Evolutionary conservation across 2,888 invertebrate species (phyloP), one percentile per base, ranked within the genome.

Genomic region (Imbricaverruca yamaguchii): DNA sequence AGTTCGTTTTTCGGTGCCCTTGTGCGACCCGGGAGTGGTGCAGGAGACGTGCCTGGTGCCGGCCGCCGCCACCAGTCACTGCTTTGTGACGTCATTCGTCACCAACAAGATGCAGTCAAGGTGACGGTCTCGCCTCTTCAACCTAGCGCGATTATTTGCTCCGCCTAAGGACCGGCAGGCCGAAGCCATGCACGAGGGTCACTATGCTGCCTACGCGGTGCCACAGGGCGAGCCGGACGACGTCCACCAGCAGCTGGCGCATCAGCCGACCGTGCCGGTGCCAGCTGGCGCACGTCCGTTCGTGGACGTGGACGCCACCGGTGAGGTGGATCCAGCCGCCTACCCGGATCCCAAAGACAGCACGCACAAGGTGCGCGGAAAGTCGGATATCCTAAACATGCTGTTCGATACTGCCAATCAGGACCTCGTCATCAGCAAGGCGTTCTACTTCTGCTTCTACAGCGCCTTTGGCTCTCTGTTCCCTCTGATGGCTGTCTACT

Each of bases 371-470:
- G 94, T 95, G 85, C 92, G 95, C 84, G 95, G 95, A 67, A 92
- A 92, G 87, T 92, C 93, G 84, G 96, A 95, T 87, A 87, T 95
- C 85, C 88, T 96, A 85, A 95, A 96, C 89, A 91, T 93, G 88
- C 87, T 95, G 84, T 93, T 92, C 87, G 93, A 94, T 61, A 89
- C 92, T 63, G 93, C 96, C 69, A 95, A 97, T 87, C 94, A 94
- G 85, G 96, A 97, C 87, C 89, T 99, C 81, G 91, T 98, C 84
- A 93, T 97, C 81, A 96, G 97, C 85, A 98, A 99, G 89, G 93
- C 95, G 53, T 99, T 99, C 89, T 99, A 99, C 88, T 98, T 99
- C 89, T 98, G 98, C 91, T 99, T 98, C 89, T 99, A 98, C 88
- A 96, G 98, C 74, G 98, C 98, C 1, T 99, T 99, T 87, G 99